A percentile compares a stretch with the other conserved stretches of the same genome.
Evolutionary conservation across 2,888 invertebrate species (phyloP).

Genomic region (Acrobasis consociella): DNA sequence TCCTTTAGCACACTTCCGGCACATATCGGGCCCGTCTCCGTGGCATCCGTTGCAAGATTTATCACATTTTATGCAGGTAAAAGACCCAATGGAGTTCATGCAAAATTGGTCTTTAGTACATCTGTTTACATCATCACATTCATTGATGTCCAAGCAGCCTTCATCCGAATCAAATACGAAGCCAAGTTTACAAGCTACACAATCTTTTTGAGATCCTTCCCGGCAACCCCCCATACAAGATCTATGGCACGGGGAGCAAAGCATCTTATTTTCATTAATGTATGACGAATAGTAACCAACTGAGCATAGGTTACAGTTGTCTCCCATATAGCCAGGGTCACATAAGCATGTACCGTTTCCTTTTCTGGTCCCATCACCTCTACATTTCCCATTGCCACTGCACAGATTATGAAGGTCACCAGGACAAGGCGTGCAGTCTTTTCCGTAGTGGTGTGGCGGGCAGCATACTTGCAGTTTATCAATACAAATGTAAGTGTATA

Average conservation of each 20-base stretch:
- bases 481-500: slow-evolving; percentile 89
- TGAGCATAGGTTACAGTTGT: slow-evolving; percentile 90
- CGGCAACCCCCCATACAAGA: slow-evolving; percentile 91
- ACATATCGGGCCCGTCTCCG: slow-evolving; percentile 96
- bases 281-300: slow-evolving; percentile 88
- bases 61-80: slow-evolving; percentile 91
- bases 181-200: slow-evolving; percentile 84
- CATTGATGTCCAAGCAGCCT: slow-evolving; percentile 93
- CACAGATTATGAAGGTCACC: slow-evolving; percentile 90
- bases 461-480: slow-evolving; percentile 91
- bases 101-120: slow-evolving; percentile 90
- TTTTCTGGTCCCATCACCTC: slow-evolving; percentile 94
- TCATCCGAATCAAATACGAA: slow-evolving; percentile 88
- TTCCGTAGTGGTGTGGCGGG: slow-evolving; percentile 91
- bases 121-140: slow-evolving; percentile 85
- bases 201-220: slow-evolving; percentile 87
- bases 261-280: slow-evolving; percentile 87
- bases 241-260: slow-evolving; percentile 90
- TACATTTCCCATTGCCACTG: slow-evolving; percentile 89
- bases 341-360: slow-evolving; percentile 96
- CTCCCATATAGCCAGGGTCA: slow-evolving; percentile 90
- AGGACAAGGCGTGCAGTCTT: slow-evolving; percentile 89
- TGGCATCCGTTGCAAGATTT: slow-evolving; percentile 91
- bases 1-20: slow-evolving; percentile 89
- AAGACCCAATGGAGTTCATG: slow-evolving; percentile 93